Evolutionary conservation across 2,113 vertebrate species (phyloP).

Genomic region (Pteruthius melanotis): DNA sequence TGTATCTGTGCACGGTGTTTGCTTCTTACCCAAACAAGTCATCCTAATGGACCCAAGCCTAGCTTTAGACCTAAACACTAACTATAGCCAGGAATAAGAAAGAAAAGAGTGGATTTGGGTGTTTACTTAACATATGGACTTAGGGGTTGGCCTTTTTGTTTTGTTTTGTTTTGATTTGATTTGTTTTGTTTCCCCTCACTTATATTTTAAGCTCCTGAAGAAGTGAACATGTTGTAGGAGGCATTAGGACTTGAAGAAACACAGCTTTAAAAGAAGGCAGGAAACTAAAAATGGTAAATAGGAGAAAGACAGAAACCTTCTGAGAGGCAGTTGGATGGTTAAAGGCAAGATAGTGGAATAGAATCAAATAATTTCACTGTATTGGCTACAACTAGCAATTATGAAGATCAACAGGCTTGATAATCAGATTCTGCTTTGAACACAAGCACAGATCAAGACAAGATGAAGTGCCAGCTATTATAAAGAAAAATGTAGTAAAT

Average conservation of each 20-base stretch:
- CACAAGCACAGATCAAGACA: not conserved
- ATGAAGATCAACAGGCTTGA: not conserved
- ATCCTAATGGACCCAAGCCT: not conserved
- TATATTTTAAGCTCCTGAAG: not conserved
- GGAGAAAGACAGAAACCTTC: not conserved
- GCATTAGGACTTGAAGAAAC: not conserved
- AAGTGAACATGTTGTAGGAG: not conserved
- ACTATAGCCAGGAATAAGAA: not conserved
- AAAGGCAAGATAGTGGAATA: not conserved
- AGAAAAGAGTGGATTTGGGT: not conserved
- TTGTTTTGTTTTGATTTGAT: not conserved
- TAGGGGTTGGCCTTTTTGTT: not conserved
- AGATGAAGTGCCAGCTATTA: not conserved
- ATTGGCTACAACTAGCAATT: not conserved
- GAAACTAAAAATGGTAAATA: not conserved
- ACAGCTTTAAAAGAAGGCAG: not conserved
- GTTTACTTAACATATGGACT: not conserved
- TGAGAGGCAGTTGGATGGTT: not conserved
- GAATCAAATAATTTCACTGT: not conserved
- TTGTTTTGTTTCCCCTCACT: not conserved
- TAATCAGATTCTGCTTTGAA: not conserved
- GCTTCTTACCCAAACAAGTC: not conserved
- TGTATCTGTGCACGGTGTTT: not conserved
- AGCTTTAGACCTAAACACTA: not conserved
- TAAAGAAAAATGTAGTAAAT: not conserved